These are phyloP conservation scores for Limnephilus lunatus DNA, from an alignment of 2,888 invertebrate species.

Conservation along the genomic window DNA sequence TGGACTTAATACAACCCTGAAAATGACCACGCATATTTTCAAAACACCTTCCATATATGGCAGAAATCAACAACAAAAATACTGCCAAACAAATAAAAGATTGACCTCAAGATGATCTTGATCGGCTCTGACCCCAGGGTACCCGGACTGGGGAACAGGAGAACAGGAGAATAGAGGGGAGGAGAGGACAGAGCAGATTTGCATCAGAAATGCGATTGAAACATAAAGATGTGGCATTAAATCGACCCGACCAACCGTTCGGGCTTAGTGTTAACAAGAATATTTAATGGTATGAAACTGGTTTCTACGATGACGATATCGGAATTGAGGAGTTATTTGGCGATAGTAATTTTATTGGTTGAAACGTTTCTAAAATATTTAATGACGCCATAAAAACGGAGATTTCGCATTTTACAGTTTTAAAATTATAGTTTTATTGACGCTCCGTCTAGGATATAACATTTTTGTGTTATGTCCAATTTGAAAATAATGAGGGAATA, in stretches of 20 bases:
- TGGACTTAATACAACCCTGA: background rate
- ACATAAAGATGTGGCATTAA: background rate
- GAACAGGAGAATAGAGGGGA: background rate
- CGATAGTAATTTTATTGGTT: background rate
- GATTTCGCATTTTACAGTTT: background rate
- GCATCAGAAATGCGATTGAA: conserved; percentile 46
- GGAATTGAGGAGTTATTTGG: background rate
- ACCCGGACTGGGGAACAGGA: background rate
- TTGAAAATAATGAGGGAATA: background rate
- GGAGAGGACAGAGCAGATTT: conserved; percentile 17
- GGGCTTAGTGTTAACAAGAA: conserved; percentile 5
- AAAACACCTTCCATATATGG: conserved; percentile 33
- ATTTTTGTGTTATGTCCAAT: background rate
- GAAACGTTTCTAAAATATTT: background rate
- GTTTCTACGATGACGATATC: conserved; percentile 31
- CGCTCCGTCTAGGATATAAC: background rate
- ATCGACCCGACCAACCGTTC: background rate
- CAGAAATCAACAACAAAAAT: conserved; percentile 34
- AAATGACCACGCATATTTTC: background rate
- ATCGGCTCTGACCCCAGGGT: conserved; percentile 33
- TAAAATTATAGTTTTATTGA: background rate
- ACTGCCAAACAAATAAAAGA: conserved; percentile 44
- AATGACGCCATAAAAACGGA: background rate
- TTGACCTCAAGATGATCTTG: conserved; percentile 53
- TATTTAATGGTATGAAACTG: conserved; percentile 11